Percentiles rank a stretch among this genome's conserved stretches.
These are phyloP conservation scores for Sakesphorus luctuosus DNA, from an alignment of 2,113 vertebrate species.

Conservation along the genomic window DNA sequence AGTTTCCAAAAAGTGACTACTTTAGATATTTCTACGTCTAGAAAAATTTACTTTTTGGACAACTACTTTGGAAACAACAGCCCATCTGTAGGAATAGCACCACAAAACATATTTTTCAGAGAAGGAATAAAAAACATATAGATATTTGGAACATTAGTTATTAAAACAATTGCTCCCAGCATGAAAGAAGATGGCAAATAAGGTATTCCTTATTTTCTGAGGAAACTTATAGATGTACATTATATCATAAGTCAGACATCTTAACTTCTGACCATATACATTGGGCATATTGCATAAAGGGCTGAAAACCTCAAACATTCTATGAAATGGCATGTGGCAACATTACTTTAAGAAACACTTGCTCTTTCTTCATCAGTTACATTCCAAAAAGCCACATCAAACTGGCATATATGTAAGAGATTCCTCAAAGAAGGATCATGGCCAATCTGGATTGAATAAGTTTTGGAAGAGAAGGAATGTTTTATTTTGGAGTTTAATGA, in stretches of 20 bases:
- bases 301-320: background rate
- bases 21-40: background rate
- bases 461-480: background rate
- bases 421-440: background rate
- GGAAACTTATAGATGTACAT: background rate
- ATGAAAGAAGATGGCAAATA: background rate
- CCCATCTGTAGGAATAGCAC: background rate
- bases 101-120: background rate
- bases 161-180: background rate
- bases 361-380: background rate
- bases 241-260: background rate
- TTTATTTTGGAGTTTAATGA: constrained; percentile 50
- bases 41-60: background rate
- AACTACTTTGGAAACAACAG: background rate
- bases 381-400: background rate
- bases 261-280: background rate
- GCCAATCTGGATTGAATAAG: background rate
- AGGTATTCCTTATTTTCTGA: background rate
- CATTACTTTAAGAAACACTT: background rate
- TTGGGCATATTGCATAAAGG: background rate
- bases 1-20: background rate
- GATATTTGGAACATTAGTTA: background rate
- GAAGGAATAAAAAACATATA: background rate
- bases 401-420: background rate
- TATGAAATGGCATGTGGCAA: background rate